Conservation (phyloP, 2,888 invertebrate genomes). For the Diploptera punctata region DNA sequence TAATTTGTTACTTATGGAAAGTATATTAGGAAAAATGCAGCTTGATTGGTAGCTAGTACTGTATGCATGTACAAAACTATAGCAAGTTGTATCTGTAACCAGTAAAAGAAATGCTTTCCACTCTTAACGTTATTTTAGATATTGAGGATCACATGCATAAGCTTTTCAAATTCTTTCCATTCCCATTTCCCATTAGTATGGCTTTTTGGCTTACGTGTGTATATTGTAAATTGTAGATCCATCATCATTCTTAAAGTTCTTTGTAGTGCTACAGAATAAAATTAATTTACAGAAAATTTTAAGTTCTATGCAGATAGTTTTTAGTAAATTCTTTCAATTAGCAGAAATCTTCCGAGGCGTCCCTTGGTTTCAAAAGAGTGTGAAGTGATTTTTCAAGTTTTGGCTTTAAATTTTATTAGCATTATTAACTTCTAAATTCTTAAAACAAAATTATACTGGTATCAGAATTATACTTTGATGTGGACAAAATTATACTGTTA, state of each 20-base stretch:
- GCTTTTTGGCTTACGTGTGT: background rate
- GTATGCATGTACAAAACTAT: conserved; percentile 42
- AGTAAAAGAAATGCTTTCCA: conserved; percentile 42
- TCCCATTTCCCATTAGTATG: conserved; percentile 1
- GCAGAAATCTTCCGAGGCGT: too few relatives aligned
- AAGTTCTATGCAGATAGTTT: background rate
- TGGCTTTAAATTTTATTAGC: too few relatives aligned
- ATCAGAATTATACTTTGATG: too few relatives aligned
- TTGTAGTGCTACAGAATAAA: background rate
- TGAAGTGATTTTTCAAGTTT: too few relatives aligned
- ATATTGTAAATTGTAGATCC: conserved; percentile 4
- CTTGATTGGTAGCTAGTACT: conserved; percentile 35
- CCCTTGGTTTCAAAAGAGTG: too few relatives aligned
- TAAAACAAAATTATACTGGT: too few relatives aligned
- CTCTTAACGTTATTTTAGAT: conserved; percentile 32
- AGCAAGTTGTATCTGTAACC: conserved; percentile 41
- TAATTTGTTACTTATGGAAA: background rate
- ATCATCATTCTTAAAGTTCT: background rate
- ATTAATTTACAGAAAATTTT: background rate
- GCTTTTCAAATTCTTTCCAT: conserved; percentile 19
- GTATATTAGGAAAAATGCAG: background rate
- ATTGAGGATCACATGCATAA: conserved; percentile 22
- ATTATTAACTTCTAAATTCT: too few relatives aligned
- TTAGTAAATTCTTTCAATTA: background rate
- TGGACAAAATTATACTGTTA: too few relatives aligned